A percentile compares a stretch with the other conserved stretches of the same genome.
Conservation (phyloP, 2,888 invertebrate genomes). For the Onthophagus sagittarius region DNA sequence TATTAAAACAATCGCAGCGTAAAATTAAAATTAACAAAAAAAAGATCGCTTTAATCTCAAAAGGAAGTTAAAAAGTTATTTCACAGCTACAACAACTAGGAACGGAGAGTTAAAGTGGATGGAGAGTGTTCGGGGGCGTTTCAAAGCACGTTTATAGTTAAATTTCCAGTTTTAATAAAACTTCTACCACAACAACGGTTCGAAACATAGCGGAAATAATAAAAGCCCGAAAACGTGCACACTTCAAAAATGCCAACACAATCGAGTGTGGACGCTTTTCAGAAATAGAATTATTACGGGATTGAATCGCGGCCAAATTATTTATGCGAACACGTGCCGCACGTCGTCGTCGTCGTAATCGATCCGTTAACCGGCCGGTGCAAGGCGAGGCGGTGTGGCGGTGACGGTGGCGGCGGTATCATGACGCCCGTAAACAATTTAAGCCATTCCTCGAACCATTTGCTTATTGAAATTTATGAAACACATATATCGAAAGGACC, state of each 20-base stretch:
- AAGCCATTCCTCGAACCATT: too few species aligned
- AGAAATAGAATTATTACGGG: background rate
- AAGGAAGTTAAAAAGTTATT: background rate
- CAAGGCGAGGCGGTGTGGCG: background rate
- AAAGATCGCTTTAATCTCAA: background rate
- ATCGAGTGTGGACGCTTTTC: background rate
- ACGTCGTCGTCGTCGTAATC: constrained; percentile 1
- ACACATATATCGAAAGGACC: too few species aligned
- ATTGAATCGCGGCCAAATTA: background rate
- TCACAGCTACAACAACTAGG: too few species aligned
- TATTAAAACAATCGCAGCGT: background rate
- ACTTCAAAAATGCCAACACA: background rate
- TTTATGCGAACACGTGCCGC: constrained; percentile 8
- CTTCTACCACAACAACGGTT: background rate
- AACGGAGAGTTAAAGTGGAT: too few species aligned
- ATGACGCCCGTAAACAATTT: too few species aligned
- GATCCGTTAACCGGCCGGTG: background rate
- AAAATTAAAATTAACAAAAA: background rate
- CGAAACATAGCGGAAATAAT: too few species aligned
- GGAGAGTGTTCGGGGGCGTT: too few species aligned
- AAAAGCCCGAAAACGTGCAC: background rate
- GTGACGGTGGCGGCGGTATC: background rate
- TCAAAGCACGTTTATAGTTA: background rate
- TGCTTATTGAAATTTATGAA: too few species aligned
- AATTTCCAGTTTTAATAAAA: background rate